Percentiles rank a stretch among this genome's conserved stretches.
Evolutionary conservation across 1,140 invertebrate genomes (phyloP).

Genomic region (Cheumatopsyche charites): DNA sequence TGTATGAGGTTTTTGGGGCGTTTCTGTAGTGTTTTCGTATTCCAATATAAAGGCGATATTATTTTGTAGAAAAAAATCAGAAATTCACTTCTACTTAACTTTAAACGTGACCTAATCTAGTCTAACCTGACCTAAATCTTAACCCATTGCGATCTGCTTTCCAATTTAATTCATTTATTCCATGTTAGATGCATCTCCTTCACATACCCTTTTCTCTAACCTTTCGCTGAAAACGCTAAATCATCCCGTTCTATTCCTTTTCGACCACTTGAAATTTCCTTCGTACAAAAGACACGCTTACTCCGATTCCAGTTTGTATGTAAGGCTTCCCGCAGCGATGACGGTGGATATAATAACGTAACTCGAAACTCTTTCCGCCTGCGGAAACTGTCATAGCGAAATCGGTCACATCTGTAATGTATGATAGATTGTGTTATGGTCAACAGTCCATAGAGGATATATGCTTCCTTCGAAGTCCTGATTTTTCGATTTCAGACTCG

Average conservation of each 20-base stretch:
- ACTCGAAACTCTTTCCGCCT: neutral
- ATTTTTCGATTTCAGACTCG: neutral
- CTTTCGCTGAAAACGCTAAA: neutral
- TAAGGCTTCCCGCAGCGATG: too few species aligned
- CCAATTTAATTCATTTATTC: neutral
- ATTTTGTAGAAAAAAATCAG: too few species aligned
- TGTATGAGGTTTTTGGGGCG: neutral
- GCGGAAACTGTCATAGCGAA: neutral
- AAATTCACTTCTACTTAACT: too few species aligned
- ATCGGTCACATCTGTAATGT: constrained; percentile 11
- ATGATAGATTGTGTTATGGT: constrained; percentile 19
- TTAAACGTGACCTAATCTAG: too few species aligned
- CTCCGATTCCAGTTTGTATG: neutral
- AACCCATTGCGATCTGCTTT: too few species aligned
- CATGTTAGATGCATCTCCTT: neutral
- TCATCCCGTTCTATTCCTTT: neutral
- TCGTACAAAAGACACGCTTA: neutral
- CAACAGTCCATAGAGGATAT: constrained; percentile 5
- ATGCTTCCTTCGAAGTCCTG: neutral
- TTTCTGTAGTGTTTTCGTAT: neutral
- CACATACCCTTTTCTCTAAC: neutral
- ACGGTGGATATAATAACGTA: neutral
- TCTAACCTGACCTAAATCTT: too few species aligned
- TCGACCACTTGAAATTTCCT: neutral
- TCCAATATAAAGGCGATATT: neutral